Evolutionary conservation across 2,113 vertebrate species (phyloP).

Genomic region (Corythaeola cristata): DNA sequence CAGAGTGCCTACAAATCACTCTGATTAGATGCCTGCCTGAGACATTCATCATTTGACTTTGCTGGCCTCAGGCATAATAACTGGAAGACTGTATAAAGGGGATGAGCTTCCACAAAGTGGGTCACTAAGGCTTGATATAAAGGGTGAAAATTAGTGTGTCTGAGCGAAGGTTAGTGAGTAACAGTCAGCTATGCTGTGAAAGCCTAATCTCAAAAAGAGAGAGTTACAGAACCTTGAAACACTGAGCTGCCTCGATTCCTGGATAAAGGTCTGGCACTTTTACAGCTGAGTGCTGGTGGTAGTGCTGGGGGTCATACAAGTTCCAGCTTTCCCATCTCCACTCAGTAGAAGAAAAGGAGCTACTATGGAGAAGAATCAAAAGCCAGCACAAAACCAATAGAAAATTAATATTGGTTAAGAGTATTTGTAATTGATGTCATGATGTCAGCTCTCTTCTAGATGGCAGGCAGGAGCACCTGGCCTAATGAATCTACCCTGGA

Average conservation of each 20-base stretch:
- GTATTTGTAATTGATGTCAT: conserved; percentile 11
- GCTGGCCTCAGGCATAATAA: neutral
- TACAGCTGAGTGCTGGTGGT: neutral
- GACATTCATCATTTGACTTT: neutral
- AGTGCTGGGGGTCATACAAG: neutral
- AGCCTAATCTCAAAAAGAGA: neutral
- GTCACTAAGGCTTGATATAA: neutral
- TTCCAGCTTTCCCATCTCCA: neutral
- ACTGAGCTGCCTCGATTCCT: neutral
- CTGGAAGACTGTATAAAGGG: neutral
- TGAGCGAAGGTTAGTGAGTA: neutral
- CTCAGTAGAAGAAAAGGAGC: neutral
- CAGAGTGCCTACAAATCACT: conserved; percentile 19
- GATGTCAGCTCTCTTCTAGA: neutral
- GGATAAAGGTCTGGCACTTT: neutral
- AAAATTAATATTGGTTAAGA: neutral
- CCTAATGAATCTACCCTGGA: neutral
- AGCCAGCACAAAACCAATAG: neutral
- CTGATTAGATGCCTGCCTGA: neutral
- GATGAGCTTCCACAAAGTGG: neutral
- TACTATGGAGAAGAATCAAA: neutral
- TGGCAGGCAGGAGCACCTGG: neutral
- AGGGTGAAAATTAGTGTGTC: neutral
- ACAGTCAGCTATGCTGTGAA: neutral
- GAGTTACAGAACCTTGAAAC: neutral